Percentiles rank a stretch among this genome's conserved stretches.
phyloP scores from a whole-genome alignment of 2,113 vertebrate species.

The Trogon melanurus region DNA sequence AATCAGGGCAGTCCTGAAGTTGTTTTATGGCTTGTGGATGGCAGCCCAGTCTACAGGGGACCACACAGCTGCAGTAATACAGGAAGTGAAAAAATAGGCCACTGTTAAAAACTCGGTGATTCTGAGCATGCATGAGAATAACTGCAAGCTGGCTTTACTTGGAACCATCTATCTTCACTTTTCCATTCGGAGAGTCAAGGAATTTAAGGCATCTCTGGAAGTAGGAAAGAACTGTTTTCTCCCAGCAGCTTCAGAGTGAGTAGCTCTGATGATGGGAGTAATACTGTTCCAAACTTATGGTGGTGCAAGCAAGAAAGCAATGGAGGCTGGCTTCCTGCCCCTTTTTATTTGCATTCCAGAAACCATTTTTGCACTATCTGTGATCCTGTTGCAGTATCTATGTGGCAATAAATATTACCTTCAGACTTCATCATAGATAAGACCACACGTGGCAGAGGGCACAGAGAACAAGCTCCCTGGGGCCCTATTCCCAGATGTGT shows the following conservation, averaged over 20 bases:
- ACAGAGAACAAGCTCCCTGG: background rate
- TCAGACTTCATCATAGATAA: background rate
- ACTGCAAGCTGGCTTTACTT: background rate
- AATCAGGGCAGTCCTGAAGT: background rate
- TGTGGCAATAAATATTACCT: background rate
- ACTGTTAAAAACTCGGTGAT: background rate
- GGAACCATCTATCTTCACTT: background rate
- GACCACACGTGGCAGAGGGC: conserved; percentile 5
- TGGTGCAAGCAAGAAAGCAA: background rate
- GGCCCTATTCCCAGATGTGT: background rate
- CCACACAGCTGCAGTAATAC: conserved; percentile 23
- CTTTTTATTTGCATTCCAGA: background rate
- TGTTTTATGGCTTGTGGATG: conserved; percentile 27
- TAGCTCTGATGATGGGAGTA: background rate
- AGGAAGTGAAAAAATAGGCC: background rate
- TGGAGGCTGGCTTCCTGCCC: background rate
- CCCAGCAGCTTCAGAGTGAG: background rate
- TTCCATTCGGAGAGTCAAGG: background rate
- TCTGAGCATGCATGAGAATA: background rate
- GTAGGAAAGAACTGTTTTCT: background rate
- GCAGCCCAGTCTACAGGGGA: conserved; percentile 15
- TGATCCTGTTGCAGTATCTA: background rate
- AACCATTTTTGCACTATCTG: conserved; percentile 1
- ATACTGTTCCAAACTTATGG: background rate
- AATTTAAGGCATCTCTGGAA: background rate